Base-by-base conservation (phyloP, 2,797 vertebrate species). In the Cuniculus paca region DNA sequence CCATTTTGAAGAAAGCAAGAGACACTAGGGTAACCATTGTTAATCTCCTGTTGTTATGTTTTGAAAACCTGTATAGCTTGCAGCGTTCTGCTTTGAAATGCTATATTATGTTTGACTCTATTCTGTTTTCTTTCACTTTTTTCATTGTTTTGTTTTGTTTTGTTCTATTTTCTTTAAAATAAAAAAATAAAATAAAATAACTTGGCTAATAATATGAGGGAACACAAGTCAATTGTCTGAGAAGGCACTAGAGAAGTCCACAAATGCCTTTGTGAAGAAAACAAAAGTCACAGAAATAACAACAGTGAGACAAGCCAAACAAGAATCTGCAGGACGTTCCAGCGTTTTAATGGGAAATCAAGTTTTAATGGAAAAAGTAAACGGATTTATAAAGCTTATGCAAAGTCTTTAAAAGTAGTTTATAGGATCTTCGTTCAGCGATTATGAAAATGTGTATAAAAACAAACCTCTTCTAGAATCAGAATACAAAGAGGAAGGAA, bases 371-470 rank as follows among this genome's bases (percentile, higher is more conserved):
- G 31, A 42, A 81, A 92, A 77, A 52, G 20, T 75, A 63, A 86
- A 85, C n/a, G 7, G 6, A 82, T 75, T 95, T 85, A n/a, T 17
- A 91, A 42, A 79, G n/a, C 93, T 36, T 89, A 72, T 88, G 14
- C n/a, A 88, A 94, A 88, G 70, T 74, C 56, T 89, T 78, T 79
- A 8, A 63, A 82, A 74, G 13, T 42, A 85, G 54, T 93, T 84
- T 89, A 58, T 91, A 82, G 20, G 4, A 83, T n/a, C 28, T 95
- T 94, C 24, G 77, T 82, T 90, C 68, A 61, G 26, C 82, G 10
- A 52, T 89, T 91, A 70, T 93, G 39, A 91, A 85, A 90, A 88
- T 3, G 75, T 85, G 2, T n/a, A n/a, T n/a, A 91, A 81, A 65
- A 93, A 77, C 2, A 77, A 60, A 11, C 24, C 13, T 90, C 22